phyloP scores from a whole-genome alignment of 1,140 invertebrate genomes.

The Zaprionus taronus region DNA sequence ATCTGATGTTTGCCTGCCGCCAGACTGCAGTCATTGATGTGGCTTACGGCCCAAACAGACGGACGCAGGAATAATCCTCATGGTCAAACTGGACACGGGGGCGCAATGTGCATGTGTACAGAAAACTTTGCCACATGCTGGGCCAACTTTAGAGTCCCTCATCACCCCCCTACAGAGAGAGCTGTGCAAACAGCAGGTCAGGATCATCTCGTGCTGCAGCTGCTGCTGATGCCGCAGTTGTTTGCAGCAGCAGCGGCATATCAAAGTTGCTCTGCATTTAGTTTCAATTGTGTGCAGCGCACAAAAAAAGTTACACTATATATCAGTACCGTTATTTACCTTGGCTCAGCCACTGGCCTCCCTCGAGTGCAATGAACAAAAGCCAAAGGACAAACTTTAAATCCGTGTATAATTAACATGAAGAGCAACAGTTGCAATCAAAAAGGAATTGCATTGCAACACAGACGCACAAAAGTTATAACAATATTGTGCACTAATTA shows the following conservation, averaged over 20 bases:
- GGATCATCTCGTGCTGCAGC: slow-evolving; percentile 45
- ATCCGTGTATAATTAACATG: slow-evolving; percentile 1
- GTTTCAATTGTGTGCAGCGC: background rate
- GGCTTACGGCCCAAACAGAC: background rate
- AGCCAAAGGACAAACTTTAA: slow-evolving; percentile 20
- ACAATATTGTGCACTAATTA: background rate
- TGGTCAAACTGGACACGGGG: background rate
- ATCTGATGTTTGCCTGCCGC: background rate
- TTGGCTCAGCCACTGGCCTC: background rate
- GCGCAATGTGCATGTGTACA: background rate
- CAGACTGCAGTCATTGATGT: slow-evolving; percentile 6
- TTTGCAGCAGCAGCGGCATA: slow-evolving; percentile 20
- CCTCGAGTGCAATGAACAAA: slow-evolving; percentile 14
- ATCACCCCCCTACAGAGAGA: background rate
- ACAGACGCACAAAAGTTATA: background rate
- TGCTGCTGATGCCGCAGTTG: background rate
- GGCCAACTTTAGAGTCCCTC: background rate
- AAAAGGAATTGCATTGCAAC: background rate
- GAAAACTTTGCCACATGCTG: slow-evolving; percentile 3
- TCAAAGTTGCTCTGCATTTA: slow-evolving; percentile 19
- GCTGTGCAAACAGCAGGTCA: slow-evolving; percentile 25
- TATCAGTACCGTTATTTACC: slow-evolving; percentile 13
- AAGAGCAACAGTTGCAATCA: background rate
- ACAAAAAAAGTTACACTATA: background rate
- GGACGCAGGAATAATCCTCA: background rate